Conservation (phyloP, 2,888 invertebrate species). For the Alviniconcha strummeri region DNA sequence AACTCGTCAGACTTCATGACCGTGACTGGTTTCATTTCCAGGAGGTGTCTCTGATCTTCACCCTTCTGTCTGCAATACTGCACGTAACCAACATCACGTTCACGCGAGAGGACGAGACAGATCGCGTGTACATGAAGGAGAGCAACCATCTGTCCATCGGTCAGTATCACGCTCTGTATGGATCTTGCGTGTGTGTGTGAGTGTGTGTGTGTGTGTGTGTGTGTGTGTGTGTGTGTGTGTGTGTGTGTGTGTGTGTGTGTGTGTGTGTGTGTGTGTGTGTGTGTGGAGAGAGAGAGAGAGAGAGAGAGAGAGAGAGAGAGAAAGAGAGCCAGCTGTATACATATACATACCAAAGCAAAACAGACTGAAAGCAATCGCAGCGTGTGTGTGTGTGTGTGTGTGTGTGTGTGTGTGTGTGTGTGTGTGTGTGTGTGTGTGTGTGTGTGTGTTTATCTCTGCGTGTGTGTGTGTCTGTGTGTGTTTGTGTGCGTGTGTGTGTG, state of each 20-base stretch:
- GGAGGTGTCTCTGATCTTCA: slow-evolving; percentile 53
- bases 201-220: not conserved
- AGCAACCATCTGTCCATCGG: slow-evolving; percentile 33
- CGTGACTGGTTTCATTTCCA: slow-evolving; percentile 30
- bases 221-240: not conserved
- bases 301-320: not conserved
- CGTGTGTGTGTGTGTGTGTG: too few relatives aligned
- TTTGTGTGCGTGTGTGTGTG: too few relatives aligned
- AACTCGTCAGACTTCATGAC: not conserved
- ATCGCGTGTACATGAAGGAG: slow-evolving; percentile 42
- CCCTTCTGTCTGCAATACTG: slow-evolving; percentile 52
- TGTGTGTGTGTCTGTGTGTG: too few relatives aligned
- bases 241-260: not conserved
- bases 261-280: slow-evolving; percentile 6
- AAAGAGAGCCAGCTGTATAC: too few relatives aligned
- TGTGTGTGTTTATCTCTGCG: too few relatives aligned
- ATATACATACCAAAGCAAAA: too few relatives aligned
- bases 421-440: too few relatives aligned
- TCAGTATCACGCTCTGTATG: slow-evolving; percentile 5
- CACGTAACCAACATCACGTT: slow-evolving; percentile 55
- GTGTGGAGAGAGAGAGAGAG: not conserved
- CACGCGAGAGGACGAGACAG: slow-evolving; percentile 45
- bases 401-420: too few relatives aligned
- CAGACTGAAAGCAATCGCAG: too few relatives aligned
- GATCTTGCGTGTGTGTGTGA: not conserved